Evolutionary conservation across 92 coral and sea anemone species (phyloP), one percentile per base, ranked within the genome.

Genomic region (Epizoanthus ramosus): DNA sequence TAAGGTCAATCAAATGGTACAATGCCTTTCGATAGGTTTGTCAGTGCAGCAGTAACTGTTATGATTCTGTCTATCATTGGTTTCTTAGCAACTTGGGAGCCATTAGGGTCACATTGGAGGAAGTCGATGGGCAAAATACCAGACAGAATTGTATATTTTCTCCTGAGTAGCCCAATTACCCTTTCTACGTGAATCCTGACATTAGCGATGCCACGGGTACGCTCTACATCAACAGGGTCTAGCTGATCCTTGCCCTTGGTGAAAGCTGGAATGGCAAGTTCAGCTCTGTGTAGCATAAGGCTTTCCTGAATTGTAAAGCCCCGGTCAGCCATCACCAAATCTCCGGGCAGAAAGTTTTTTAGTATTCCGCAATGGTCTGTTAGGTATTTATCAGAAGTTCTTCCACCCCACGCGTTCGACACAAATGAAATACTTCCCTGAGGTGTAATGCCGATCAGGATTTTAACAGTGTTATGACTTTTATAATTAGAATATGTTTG

Each of bases 371-470:
- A 91, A 70, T 85, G 81, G 57, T 84, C 91, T 25, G 91, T 85
- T 24, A 91, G 45, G 69, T 50, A 88, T 70, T 91, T 91, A 63
- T 91, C 91, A 52, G 94, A 90, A 7, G 91, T 90, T 50, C 91
- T 72, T 15, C 94, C 94, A 45, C 91, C 94, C 94, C 94, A 90
- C 24, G 91, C 91, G 21, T 87, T 56, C n/a, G 88, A 83, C n/a
- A 84, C 93, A 87, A 84, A 90, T 59, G 88, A 90, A 72, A 90
- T 90, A 17, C 75, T 86, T 22, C 90, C 93, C 71, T 90, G 90
- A 22, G 90, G 93, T 61, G 93, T 86, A 14, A 90, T 87, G 14
- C 93, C 93, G 54, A 90, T 73, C 57, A 90, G 81, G 5, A 90
- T 65, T 76, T 90, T 90, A 13, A 90, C 88, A 71, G 93, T 90